Percentiles rank a stretch among this genome's conserved stretches.
phyloP scores from a whole-genome alignment of 2,113 vertebrate genomes.

The Microcebus ravelobensis region DNA sequence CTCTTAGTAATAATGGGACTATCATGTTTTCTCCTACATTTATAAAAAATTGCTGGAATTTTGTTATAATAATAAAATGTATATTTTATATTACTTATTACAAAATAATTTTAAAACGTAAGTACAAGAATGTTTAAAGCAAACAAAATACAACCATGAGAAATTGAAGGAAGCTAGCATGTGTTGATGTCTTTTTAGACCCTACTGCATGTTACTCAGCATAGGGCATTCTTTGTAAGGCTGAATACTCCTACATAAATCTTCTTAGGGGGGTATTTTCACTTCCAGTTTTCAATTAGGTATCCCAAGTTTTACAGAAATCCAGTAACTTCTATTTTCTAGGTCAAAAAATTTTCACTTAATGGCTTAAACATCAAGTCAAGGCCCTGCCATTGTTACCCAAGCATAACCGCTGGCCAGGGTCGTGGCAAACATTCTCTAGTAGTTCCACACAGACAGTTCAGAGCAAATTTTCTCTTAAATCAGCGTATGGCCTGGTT shows the following conservation, averaged over 20 bases:
- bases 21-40: background rate
- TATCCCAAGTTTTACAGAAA: background rate
- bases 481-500: background rate
- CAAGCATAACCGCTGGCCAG: background rate
- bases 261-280: background rate
- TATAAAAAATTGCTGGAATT: background rate
- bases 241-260: background rate
- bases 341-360: background rate
- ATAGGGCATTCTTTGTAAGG: background rate
- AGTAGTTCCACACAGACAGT: background rate
- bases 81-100: background rate
- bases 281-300: background rate
- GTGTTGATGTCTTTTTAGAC: background rate
- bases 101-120: background rate
- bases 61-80: background rate
- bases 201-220: background rate
- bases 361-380: background rate
- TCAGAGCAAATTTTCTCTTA: background rate
- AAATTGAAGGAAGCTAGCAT: background rate
- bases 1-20: background rate
- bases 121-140: background rate
- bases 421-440: background rate
- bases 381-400: background rate
- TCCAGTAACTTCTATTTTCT: background rate
- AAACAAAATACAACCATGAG: background rate